Evolutionary conservation across 2,797 vertebrate genomes (phyloP), one percentile per base, ranked within the genome.

Genomic region (Microtus agrestis): DNA sequence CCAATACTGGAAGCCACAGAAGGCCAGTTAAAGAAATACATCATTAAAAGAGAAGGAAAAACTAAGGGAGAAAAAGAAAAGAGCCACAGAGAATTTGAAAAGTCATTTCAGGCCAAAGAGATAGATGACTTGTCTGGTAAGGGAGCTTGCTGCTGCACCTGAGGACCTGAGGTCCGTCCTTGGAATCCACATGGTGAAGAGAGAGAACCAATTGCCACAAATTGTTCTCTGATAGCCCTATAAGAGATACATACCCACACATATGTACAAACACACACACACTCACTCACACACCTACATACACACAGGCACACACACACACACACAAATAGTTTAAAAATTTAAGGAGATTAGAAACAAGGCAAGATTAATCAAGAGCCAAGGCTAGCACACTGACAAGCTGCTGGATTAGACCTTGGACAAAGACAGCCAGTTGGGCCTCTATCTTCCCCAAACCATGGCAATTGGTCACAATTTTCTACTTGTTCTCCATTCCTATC

Each of bases 261-360:
- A 65, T 10, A 67, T n/a, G 43, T n/a, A 46, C 19, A 48, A 11
- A 67, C 43, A 63, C 80, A 63, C 79, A 61, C 80, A 40, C 79
- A 61, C n/a, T 21, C 56, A 56, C 19, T 21, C 21, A 25, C 23
- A 65, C 15, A 84, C 15, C 46, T 4, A 82, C 56, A 79, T 48
- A 88, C 25, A 61, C n/a, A 82, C 56, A 88, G 1, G 31, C 11
- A 51, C 4, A 69, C 6, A 69, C 56, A 59, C 56, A 69, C 6
- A 69, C 56, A 59, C 56, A 59, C 56, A 59, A 23, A 59, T 59
- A 59, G 56, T 23, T 56, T 59, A 59, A 59, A 59, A 65, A 40
- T n/a, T 80, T 86, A 17, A 93, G 56, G 6, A 67, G 21, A 85
- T 85, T 87, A 73, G 12, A 51, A 93, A 93, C 21, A 74, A 96